These are phyloP conservation scores for Darevskia nairensis DNA, from an alignment of 2,797 vertebrate genomes.

Conservation along the genomic window DNA sequence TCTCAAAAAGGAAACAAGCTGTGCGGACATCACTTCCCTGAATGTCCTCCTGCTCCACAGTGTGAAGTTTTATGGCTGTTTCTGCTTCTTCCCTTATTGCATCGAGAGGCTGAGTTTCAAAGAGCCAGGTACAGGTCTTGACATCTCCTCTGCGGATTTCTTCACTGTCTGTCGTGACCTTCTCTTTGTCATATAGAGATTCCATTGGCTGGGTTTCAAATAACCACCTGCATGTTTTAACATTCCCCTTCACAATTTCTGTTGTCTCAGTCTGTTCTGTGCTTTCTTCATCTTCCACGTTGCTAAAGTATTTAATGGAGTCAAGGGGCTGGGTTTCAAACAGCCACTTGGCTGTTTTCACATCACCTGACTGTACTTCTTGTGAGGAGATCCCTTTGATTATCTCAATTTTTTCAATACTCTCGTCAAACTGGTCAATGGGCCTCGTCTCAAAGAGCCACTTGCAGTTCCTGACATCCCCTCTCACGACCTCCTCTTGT, in stretches of 20 bases:
- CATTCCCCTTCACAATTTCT: slow-evolving; percentile 88
- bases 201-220: slow-evolving; percentile 96
- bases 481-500: slow-evolving; percentile 91
- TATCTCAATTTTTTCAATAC: slow-evolving; percentile 86
- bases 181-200: slow-evolving; percentile 85
- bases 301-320: slow-evolving; percentile 89
- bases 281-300: slow-evolving; percentile 85
- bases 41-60: slow-evolving; percentile 87
- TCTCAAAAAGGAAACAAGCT: slow-evolving; percentile 91
- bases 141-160: slow-evolving; percentile 89
- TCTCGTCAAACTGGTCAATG: slow-evolving; percentile 92
- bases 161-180: slow-evolving; percentile 70
- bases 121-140: slow-evolving; percentile 91
- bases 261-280: slow-evolving; percentile 59
- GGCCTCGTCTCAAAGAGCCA: slow-evolving; percentile 97
- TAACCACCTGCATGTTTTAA: slow-evolving; percentile 92
- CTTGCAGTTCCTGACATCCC: slow-evolving; percentile 89
- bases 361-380: slow-evolving; percentile 90
- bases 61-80: slow-evolving; percentile 79
- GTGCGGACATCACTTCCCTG: slow-evolving; percentile 88
- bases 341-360: slow-evolving; percentile 94
- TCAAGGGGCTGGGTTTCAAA: slow-evolving; percentile 96
- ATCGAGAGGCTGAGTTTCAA: slow-evolving; percentile 91
- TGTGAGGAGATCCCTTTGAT: slow-evolving; percentile 93
- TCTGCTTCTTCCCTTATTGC: slow-evolving; percentile 84